These are phyloP conservation scores for Hydropsyche tenuis DNA, from an alignment of 1,140 invertebrate genomes.

Conservation along the genomic window DNA sequence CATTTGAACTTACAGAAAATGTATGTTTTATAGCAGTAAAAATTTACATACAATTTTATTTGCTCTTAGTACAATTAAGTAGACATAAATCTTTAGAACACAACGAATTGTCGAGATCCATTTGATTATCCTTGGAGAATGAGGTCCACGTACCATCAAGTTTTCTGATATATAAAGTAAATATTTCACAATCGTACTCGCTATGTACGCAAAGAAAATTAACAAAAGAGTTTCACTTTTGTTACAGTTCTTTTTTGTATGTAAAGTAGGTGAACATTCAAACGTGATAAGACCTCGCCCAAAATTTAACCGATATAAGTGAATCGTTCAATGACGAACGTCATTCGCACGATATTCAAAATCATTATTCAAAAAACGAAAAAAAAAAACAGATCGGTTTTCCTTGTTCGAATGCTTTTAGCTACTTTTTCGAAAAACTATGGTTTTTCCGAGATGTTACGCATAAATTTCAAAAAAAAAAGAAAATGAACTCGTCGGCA, in stretches of 20 bases:
- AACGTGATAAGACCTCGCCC: not conserved
- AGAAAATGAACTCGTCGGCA: too few relatives aligned
- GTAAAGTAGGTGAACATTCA: not conserved
- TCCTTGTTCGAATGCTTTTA: too few relatives aligned
- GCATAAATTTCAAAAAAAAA: too few relatives aligned
- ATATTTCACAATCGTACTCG: constrained; percentile 11
- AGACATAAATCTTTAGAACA: not conserved
- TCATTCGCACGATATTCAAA: not conserved
- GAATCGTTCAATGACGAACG: not conserved
- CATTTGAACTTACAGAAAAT: too few relatives aligned
- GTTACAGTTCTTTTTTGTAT: constrained; percentile 10
- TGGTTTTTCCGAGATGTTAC: too few relatives aligned
- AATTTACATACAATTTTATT: too few relatives aligned
- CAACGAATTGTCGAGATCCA: not conserved
- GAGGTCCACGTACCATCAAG: constrained; percentile 21
- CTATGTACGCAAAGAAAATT: constrained; percentile 24
- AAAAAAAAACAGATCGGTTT: too few relatives aligned
- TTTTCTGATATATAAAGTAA: constrained; percentile 20
- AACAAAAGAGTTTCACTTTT: constrained; percentile 36
- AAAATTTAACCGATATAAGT: not conserved
- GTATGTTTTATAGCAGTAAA: too few relatives aligned
- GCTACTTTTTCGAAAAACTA: too few relatives aligned
- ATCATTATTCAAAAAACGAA: too few relatives aligned
- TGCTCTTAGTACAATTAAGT: not conserved
- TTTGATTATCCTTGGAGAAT: constrained; percentile 11